phyloP scores from a whole-genome alignment of 2,113 vertebrate genomes.

The Oenanthe melanoleuca region DNA sequence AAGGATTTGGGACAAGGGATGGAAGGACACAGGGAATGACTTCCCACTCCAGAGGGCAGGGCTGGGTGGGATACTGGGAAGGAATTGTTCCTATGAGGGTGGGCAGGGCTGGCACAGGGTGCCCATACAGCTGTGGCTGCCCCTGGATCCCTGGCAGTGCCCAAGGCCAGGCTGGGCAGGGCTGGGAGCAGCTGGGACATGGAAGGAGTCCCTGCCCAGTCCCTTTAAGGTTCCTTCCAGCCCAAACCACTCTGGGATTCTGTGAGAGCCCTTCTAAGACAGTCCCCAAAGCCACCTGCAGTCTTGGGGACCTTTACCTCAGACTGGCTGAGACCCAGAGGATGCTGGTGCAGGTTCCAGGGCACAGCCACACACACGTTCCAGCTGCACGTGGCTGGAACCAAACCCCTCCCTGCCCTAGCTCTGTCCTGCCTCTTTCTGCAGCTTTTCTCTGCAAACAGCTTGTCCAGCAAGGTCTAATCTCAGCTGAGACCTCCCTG shows the following conservation, averaged over 20 bases:
- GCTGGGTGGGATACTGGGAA: accelerated
- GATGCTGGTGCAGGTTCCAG: not conserved
- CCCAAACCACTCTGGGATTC: not conserved
- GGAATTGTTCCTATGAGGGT: not conserved
- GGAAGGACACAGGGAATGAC: not conserved
- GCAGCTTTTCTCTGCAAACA: not conserved
- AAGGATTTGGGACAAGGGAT: not conserved
- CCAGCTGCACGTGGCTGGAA: not conserved
- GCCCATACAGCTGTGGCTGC: not conserved
- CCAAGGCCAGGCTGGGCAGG: not conserved
- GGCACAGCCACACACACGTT: not conserved
- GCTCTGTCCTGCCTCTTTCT: not conserved
- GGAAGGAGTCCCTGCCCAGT: not conserved
- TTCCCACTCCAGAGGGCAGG: not conserved
- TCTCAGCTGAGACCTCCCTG: not conserved
- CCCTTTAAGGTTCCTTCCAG: not conserved
- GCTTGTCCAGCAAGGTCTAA: not conserved
- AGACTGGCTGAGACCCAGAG: not conserved
- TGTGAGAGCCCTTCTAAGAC: not conserved
- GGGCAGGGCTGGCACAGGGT: not conserved
- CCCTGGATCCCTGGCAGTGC: not conserved
- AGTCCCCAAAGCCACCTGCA: not conserved
- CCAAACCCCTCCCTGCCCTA: not conserved
- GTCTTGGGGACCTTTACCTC: accelerated
- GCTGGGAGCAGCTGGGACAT: accelerated